phyloP scores from a whole-genome alignment of 2,888 invertebrate species.

The Eulithis testata region DNA sequence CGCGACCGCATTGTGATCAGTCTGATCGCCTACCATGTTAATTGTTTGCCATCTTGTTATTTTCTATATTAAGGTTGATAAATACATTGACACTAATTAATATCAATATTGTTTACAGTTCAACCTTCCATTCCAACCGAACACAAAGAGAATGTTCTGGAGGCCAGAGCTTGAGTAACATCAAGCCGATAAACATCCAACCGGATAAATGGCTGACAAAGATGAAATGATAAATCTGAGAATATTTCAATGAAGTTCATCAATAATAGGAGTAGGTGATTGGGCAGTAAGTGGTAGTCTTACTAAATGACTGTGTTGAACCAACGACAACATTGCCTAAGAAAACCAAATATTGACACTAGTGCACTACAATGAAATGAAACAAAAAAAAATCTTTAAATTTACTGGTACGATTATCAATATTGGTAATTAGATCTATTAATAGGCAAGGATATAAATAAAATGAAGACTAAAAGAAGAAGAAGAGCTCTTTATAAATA shows the following conservation, averaged over 20 bases:
- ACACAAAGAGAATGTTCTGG: slow-evolving; percentile 30
- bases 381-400: background rate
- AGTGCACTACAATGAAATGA: no score
- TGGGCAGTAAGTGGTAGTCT: background rate
- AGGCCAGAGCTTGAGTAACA: slow-evolving; percentile 20
- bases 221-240: slow-evolving; percentile 17
- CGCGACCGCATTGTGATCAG: slow-evolving; percentile 80
- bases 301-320: background rate
- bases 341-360: no score
- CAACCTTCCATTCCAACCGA: slow-evolving; percentile 45
- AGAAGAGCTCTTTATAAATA: slow-evolving; percentile 60
- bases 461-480: slow-evolving; percentile 54
- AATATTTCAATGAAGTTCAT: slow-evolving; percentile 13
- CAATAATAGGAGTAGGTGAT: slow-evolving; percentile 14
- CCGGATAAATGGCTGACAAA: slow-evolving; percentile 32
- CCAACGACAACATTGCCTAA: no score
- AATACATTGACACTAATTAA: slow-evolving; percentile 52
- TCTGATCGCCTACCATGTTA: slow-evolving; percentile 60
- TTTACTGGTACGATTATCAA: slow-evolving; percentile 5
- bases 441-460: slow-evolving; percentile 17
- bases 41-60: slow-evolving; percentile 62
- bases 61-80: slow-evolving; percentile 52
- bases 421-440: slow-evolving; percentile 2
- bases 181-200: slow-evolving; percentile 22
- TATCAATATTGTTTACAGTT: slow-evolving; percentile 59